phyloP scores from a whole-genome alignment of 2,113 vertebrate species.

The Carlito syrichta region DNA sequence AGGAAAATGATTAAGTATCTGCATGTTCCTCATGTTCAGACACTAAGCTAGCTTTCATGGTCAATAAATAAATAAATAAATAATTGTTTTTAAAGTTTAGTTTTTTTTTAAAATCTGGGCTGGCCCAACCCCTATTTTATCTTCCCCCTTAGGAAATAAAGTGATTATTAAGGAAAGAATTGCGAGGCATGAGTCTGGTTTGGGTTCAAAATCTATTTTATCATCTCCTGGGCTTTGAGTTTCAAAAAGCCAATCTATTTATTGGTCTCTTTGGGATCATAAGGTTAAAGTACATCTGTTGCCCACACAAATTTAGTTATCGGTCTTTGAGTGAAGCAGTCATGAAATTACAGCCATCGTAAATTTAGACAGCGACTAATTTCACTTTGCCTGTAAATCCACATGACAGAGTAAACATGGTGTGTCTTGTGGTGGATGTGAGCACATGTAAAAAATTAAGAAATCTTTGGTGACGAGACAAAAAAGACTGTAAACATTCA shows the following conservation, averaged over 20 bases:
- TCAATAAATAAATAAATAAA: neutral
- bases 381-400: slow-evolving; percentile 72
- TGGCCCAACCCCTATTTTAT: neutral
- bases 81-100: neutral
- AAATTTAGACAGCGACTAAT: slow-evolving; percentile 66
- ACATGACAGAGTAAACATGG: slow-evolving; percentile 61
- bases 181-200: neutral
- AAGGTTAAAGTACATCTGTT: slow-evolving; percentile 68
- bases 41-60: neutral
- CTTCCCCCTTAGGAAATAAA: neutral
- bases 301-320: slow-evolving; percentile 57
- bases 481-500: slow-evolving; percentile 64
- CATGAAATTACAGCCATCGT: slow-evolving; percentile 63
- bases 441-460: slow-evolving; percentile 74
- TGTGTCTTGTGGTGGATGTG: slow-evolving; percentile 47
- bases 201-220: slow-evolving; percentile 40
- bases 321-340: slow-evolving; percentile 48
- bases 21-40: neutral
- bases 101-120: neutral
- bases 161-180: slow-evolving; percentile 10
- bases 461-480: slow-evolving; percentile 70
- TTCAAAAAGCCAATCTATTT: slow-evolving; percentile 54
- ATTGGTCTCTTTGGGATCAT: slow-evolving; percentile 56
- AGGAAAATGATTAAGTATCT: neutral
- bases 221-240: slow-evolving; percentile 63